Evolutionary conservation across 2,797 vertebrate species (phyloP).

Genomic region (Phalloptychus januarius): DNA sequence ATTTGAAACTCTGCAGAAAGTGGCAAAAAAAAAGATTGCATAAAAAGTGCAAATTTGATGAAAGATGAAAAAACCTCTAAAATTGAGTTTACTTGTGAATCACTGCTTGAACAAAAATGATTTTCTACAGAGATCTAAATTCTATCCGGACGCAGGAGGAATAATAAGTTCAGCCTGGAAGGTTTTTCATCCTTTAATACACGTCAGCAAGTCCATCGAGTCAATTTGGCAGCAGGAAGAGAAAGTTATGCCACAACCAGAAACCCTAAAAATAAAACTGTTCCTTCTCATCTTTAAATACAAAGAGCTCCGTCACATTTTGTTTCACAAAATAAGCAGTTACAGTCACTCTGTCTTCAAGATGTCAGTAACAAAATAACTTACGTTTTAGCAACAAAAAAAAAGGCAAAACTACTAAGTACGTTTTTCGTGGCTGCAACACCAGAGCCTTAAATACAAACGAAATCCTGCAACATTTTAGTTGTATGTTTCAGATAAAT

Average conservation of each 20-base stretch:
- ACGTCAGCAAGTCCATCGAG: constrained; percentile 48
- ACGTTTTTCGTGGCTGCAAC: constrained; percentile 5
- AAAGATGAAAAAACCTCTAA: neutral
- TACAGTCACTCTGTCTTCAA: constrained; percentile 31
- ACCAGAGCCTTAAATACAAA: constrained; percentile 24
- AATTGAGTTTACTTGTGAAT: neutral
- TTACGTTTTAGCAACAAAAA: constrained; percentile 37
- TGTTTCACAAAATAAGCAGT: constrained; percentile 37
- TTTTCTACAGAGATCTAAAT: neutral
- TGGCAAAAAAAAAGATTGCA: neutral
- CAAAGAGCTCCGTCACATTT: constrained; percentile 51
- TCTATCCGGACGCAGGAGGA: neutral
- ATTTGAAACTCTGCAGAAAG: neutral
- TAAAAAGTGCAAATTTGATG: neutral
- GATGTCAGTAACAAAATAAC: constrained; percentile 42
- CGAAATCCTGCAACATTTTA: neutral
- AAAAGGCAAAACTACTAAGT: neutral
- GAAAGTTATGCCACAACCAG: constrained; percentile 35
- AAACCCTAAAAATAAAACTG: constrained; percentile 36
- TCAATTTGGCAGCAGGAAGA: constrained; percentile 61
- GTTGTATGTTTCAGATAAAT: constrained; percentile 16
- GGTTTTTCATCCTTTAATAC: constrained; percentile 67
- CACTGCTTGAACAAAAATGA: neutral
- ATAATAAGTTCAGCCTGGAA: neutral
- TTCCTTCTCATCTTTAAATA: constrained; percentile 46